Conservation (phyloP, 1,140 invertebrate genomes). For the Dreissena rostriformis region DNA sequence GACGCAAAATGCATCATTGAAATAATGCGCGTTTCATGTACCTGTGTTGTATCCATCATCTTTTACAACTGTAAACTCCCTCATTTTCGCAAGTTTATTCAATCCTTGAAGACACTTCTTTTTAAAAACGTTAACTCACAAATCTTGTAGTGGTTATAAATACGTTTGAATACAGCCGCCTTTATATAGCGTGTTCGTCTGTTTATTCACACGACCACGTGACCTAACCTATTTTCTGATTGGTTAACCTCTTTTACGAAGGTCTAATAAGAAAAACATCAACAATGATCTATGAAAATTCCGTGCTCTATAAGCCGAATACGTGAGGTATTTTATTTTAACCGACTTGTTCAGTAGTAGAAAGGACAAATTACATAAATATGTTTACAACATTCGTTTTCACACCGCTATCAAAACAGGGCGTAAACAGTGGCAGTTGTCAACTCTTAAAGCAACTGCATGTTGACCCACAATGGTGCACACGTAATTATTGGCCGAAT, state of each 20-base stretch:
- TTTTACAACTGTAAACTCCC: neutral
- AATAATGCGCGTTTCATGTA: neutral
- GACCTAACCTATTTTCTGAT: slow-evolving; percentile 15
- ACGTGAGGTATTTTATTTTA: too few relatives aligned
- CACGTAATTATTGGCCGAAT: too few relatives aligned
- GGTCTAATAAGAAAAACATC: too few relatives aligned
- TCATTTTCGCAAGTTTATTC: slow-evolving; percentile 5
- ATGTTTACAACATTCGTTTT: too few relatives aligned
- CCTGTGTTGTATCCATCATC: slow-evolving; percentile 23
- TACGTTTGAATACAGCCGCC: neutral
- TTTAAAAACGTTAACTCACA: neutral
- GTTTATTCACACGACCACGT: slow-evolving; percentile 18
- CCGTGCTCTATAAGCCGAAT: too few relatives aligned
- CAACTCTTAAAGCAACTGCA: too few relatives aligned
- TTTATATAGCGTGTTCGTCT: neutral
- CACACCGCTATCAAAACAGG: too few relatives aligned
- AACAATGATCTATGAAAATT: too few relatives aligned
- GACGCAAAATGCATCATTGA: neutral
- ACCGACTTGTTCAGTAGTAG: too few relatives aligned
- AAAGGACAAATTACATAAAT: too few relatives aligned
- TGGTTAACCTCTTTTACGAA: neutral
- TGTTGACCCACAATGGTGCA: too few relatives aligned
- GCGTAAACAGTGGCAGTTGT: too few relatives aligned
- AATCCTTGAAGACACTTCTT: neutral
- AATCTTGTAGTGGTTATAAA: neutral